Base-by-base conservation (phyloP, 2,888 invertebrate species). In the Orchestes rusci region DNA sequence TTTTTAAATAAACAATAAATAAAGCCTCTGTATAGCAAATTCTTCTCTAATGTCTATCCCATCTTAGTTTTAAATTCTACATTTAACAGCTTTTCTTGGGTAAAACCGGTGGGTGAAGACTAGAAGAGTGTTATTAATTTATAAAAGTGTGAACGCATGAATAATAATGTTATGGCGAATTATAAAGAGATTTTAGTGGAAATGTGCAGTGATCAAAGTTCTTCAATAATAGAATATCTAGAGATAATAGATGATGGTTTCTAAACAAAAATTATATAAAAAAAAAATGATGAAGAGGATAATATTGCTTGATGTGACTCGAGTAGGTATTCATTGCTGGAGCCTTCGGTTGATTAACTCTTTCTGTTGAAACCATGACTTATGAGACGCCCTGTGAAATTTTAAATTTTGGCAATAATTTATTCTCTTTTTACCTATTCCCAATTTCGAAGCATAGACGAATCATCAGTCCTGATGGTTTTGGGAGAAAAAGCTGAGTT, bases 111-210 rank as follows among this genome's bases (percentile, higher is more conserved):
- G n/a, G n/a, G n/a, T 23, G 10, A 23, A 23, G 23, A 10, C 23
- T 23, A 10, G 5, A 23, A 32, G 7, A 30, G 12, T 30, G 12
- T 10, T 30, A 10, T 30, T 10, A 23, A 23, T 23, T 23, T 30
- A n/a, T n/a, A n/a, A n/a, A n/a, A n/a, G n/a, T n/a, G n/a, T n/a
- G n/a, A n/a, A n/a, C n/a, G n/a, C n/a, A n/a, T n/a, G n/a, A n/a
- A n/a, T n/a, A n/a, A n/a, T n/a, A n/a, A n/a, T n/a, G n/a, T n/a
- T n/a, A n/a, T n/a, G n/a, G n/a, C n/a, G n/a, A n/a, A n/a, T n/a
- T n/a, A n/a, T n/a, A n/a, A n/a, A n/a, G n/a, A n/a, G 32, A 32
- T 13, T 32, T 32, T 32, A 32, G 32, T 32, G 32, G 32, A 32
- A 13, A 32, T 32, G 32, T 32, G 32, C 32, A 32, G 15, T 32